Evolutionary conservation across 2,888 invertebrate genomes (phyloP), one percentile per base, ranked within the genome.

Genomic region (Sinodicranocentrus sp.): DNA sequence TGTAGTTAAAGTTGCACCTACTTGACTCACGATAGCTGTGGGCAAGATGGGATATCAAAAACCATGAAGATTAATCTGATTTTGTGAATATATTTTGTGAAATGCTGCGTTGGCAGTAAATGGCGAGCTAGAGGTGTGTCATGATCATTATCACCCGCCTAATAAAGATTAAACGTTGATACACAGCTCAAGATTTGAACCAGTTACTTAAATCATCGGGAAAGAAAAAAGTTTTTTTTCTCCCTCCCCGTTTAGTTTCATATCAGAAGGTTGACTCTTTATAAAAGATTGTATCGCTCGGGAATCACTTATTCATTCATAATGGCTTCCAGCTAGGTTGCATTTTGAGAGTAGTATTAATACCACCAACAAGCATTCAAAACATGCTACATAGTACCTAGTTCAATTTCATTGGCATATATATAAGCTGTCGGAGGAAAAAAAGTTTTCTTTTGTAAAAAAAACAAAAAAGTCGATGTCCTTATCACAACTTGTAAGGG

Each of bases 131-230:
- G 77, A 78, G 78, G 78, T 71, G 78, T 78, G 78, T 78, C 78
- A 13, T 61, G 78, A 78, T 78, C 78, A 70, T 70, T 78, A 78
- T 78, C 78, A 78, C 61, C 52, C 70, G 61, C 78, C 70, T 78
- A 78, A 78, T 78, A 78, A 78, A 78, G 78, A 78, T 78, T 78
- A 77, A 68, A 77, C 54, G 65, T 48, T 68, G 77, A 77, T 77
- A 77, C 33, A 33, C 75, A 48, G 23, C 65, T 76, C 65, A 54
- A 65, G 33, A 76, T 76, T 61, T 76, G 65, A 76, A 65, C 75
- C 75, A 65, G 75, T 76, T 76, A 76, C 73, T 73, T 73, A 73
- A 76, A 76, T 65, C 75, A 76, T 54, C 65, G 39, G 52, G 33
- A 65, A 19, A 17, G 15, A 10, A n/a, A n/a, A n/a, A n/a, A 48